Evolutionary conservation across 53 echinoderm and acorn worm species (phyloP).

Genomic region (Henricia sp.): DNA sequence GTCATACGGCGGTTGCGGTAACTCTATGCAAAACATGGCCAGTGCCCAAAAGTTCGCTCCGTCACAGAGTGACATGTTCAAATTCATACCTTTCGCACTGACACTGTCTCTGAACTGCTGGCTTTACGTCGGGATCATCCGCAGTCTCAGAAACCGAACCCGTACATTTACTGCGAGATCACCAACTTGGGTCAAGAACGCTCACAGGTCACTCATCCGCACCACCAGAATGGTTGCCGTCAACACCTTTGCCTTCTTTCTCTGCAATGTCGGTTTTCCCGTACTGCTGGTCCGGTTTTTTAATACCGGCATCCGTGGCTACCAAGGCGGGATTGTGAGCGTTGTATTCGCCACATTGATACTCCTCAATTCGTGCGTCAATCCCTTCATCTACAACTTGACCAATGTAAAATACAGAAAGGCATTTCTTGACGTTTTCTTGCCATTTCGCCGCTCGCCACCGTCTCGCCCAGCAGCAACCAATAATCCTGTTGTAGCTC

Average conservation of each 20-base stretch:
- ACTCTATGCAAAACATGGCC: neutral
- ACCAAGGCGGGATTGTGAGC: neutral
- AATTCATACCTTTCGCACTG: neutral
- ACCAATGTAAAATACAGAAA: slow-evolving; percentile 8
- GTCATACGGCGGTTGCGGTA: neutral
- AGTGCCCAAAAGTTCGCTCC: neutral
- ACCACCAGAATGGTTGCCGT: slow-evolving; percentile 20
- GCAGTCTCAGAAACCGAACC: neutral
- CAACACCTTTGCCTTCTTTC: neutral
- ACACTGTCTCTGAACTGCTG: neutral
- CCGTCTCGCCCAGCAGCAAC: neutral
- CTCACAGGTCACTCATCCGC: neutral
- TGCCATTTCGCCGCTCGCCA: neutral
- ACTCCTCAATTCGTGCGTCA: slow-evolving; percentile 17
- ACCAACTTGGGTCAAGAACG: neutral
- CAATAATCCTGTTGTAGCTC: no score
- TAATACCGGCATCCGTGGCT: neutral
- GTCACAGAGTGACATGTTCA: neutral
- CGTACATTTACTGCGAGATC: neutral
- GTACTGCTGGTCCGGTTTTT: neutral
- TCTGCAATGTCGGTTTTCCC: neutral
- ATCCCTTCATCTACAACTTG: slow-evolving; percentile 16
- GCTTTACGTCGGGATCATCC: slow-evolving; percentile 4
- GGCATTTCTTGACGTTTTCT: slow-evolving; percentile 3
- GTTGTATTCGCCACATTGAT: neutral